Percentiles rank a stretch among this genome's conserved stretches.
These are phyloP conservation scores for Coleophora flavipennella DNA, from an alignment of 2,888 invertebrate genomes.

Conservation along the genomic window DNA sequence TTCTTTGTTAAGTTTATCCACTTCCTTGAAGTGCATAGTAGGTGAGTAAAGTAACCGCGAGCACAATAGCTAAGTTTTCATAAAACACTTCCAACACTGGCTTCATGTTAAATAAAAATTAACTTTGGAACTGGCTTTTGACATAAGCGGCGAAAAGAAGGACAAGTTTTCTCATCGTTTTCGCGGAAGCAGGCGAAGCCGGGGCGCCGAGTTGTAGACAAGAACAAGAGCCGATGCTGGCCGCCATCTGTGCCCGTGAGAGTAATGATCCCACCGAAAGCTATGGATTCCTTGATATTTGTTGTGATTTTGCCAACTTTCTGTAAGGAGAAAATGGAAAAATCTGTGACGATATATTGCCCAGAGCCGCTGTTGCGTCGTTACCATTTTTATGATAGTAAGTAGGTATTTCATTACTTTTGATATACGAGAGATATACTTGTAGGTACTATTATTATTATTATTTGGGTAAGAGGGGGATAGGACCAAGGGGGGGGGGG, in stretches of 20 bases:
- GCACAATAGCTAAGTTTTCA: constrained; percentile 4
- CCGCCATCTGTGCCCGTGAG: constrained; percentile 36
- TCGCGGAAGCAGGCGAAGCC: constrained; percentile 24
- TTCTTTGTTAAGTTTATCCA: too few relatives aligned
- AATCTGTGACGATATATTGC: too few relatives aligned
- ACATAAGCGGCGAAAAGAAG: constrained; percentile 35
- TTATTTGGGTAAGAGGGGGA: too few relatives aligned
- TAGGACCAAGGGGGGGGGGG: too few relatives aligned
- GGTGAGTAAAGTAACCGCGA: not conserved
- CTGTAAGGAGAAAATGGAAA: too few relatives aligned
- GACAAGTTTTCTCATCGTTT: constrained; percentile 52
- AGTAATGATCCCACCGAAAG: constrained; percentile 31
- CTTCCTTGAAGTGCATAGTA: too few relatives aligned
- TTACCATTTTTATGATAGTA: too few relatives aligned
- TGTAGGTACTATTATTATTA: too few relatives aligned
- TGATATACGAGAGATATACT: too few relatives aligned
- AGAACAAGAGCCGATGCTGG: constrained; percentile 25
- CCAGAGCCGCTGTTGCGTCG: too few relatives aligned
- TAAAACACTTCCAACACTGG: constrained; percentile 10
- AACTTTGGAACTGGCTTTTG: constrained; percentile 29
- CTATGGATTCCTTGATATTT: constrained; percentile 5
- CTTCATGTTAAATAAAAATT: constrained; percentile 33
- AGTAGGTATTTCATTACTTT: too few relatives aligned
- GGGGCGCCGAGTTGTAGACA: constrained; percentile 36
- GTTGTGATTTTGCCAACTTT: too few relatives aligned